Evolutionary conservation across 2,113 vertebrate genomes (phyloP), one percentile per base, ranked within the genome.

Genomic region (Microtus oregoni): DNA sequence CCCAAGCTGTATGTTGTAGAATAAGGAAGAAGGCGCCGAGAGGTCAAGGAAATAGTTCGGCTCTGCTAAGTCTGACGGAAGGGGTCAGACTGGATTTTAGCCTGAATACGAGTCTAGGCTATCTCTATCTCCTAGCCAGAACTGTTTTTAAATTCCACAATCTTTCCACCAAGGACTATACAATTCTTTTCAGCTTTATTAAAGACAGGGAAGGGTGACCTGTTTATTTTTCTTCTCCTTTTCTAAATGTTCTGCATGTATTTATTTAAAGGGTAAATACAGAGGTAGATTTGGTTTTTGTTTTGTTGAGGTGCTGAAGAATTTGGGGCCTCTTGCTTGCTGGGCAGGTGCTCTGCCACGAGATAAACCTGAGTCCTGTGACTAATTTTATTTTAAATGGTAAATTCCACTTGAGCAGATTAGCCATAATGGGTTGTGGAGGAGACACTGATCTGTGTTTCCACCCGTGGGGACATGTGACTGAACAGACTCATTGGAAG

Each of bases 341-440:
- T 28, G 41, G 70, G 55, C 30, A 35, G 63, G 30, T 58, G 70
- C 26, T 75, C 35, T 55, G n/a, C 77, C 35, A 35, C 5, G 65
- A 82, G 32, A 26, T 72, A 14, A 28, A 65, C 35, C n/a, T 55
- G 28, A 30, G 20, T 22, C n/a, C 61, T 61, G 50, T 68, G 78
- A 65, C 82, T 81, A 58, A 63, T 95, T 90, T 92, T 55, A 87
- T 89, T 90, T 96, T 91, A 85, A 96, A 35, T 77, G 88, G 47
- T 52, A 75, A 94, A n/a, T 90, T 35, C 38, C 35, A 50, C 22
- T 85, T 86, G 65, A 94, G 68, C 20, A 87, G 85, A 90, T 93
- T 7, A 58, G 30, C 82, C 63, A 22, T 47, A 6, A 10, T 55
- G 26, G 81, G 77, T 72, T 91, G 41, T 81, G 30, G 65, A 77